Conservation (phyloP, 2,113 vertebrate species). For the Oryzias javanicus region DNA sequence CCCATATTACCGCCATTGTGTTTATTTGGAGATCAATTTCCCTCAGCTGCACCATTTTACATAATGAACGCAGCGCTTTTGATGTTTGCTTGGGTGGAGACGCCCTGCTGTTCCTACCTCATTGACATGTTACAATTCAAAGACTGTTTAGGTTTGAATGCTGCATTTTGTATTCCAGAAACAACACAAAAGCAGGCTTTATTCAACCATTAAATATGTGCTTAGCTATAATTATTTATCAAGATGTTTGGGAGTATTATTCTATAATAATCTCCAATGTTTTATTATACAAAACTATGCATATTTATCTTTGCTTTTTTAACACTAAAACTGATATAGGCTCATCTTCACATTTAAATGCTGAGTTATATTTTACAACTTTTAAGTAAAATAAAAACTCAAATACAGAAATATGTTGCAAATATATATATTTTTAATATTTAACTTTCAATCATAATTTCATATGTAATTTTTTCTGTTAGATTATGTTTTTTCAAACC, state of each 20-base stretch:
- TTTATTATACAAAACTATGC: background rate
- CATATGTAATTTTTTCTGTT: too few relatives aligned
- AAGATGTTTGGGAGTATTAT: background rate
- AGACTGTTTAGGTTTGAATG: constrained; percentile 12
- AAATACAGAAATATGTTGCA: too few relatives aligned
- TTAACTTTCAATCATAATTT: too few relatives aligned
- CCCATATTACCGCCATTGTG: constrained; percentile 53
- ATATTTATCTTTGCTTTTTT: too few relatives aligned
- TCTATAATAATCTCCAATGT: constrained; percentile 3
- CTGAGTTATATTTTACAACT: too few relatives aligned
- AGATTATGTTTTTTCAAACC: too few relatives aligned
- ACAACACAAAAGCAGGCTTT: background rate
- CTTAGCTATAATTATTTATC: constrained; percentile 8
- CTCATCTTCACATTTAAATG: too few relatives aligned
- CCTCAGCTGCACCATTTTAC: constrained; percentile 56
- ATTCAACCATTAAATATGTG: background rate
- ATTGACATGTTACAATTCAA: constrained; percentile 33
- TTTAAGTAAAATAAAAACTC: too few relatives aligned
- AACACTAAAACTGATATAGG: too few relatives aligned
- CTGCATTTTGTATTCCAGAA: constrained; percentile 8
- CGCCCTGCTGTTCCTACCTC: constrained; percentile 41
- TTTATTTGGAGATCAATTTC: constrained; percentile 60
- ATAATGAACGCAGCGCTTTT: constrained; percentile 62
- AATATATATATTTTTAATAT: too few relatives aligned
- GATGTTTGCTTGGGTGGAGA: constrained; percentile 52